These are phyloP conservation scores for Plagodis pulveraria DNA, from an alignment of 2,888 invertebrate genomes.

Conservation along the genomic window DNA sequence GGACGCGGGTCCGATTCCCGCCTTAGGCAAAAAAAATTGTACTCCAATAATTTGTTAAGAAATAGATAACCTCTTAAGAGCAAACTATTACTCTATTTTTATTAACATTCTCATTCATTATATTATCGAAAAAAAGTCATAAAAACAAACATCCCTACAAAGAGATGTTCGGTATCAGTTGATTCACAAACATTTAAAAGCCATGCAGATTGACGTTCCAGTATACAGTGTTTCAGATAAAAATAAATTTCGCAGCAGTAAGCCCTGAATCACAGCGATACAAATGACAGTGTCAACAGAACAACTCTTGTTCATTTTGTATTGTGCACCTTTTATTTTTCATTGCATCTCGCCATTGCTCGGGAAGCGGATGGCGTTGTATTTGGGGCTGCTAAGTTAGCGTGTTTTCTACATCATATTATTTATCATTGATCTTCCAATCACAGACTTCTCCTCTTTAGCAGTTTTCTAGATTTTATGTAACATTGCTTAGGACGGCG, in stretches of 20 bases:
- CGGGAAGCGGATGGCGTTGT: slow-evolving; percentile 39
- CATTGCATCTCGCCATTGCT: slow-evolving; percentile 55
- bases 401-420: slow-evolving; percentile 22
- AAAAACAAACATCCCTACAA: too few species aligned
- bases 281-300: slow-evolving; percentile 62
- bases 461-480: too few species aligned
- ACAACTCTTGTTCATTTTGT: slow-evolving; percentile 60
- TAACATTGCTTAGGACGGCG: too few species aligned
- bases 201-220: slow-evolving; percentile 7
- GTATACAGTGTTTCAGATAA: slow-evolving; percentile 29
- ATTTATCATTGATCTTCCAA: too few species aligned
- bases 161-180: neutral
- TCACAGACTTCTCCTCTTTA: too few species aligned
- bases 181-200: slow-evolving; percentile 13
- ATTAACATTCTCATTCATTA: too few species aligned
- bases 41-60: too few species aligned
- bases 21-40: too few species aligned
- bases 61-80: too few species aligned
- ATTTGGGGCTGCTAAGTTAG: slow-evolving; percentile 38
- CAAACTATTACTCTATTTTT: too few species aligned
- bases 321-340: slow-evolving; percentile 64
- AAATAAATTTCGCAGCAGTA: slow-evolving; percentile 30
- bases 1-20: too few species aligned
- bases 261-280: slow-evolving; percentile 41
- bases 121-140: too few species aligned